phyloP scores from a whole-genome alignment of 1,140 invertebrate species.

The Arion vulgaris region DNA sequence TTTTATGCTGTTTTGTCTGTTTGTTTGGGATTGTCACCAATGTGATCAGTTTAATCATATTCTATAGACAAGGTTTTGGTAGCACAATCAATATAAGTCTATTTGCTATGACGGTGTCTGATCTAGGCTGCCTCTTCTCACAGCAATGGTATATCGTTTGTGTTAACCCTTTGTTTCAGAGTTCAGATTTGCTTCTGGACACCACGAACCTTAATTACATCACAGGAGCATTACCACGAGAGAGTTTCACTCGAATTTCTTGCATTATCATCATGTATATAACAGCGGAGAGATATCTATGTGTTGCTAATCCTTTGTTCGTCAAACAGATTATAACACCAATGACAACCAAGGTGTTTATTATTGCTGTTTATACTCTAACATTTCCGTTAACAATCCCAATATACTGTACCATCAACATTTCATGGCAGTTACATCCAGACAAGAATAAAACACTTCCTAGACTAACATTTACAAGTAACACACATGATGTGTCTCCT shows the following conservation, averaged over 20 bases:
- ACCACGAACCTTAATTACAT: background rate
- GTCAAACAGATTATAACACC: constrained; percentile 4
- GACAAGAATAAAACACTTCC: background rate
- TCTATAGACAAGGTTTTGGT: background rate
- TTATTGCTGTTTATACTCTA: background rate
- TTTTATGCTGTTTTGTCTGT: background rate
- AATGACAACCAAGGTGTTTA: background rate
- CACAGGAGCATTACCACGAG: background rate
- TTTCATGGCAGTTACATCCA: background rate
- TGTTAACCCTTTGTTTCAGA: background rate
- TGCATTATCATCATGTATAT: background rate
- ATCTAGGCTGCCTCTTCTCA: background rate
- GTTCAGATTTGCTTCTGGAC: background rate
- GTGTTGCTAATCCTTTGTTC: background rate
- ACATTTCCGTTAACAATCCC: background rate
- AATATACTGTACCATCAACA: background rate
- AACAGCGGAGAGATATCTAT: constrained; percentile 1
- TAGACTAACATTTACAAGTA: background rate
- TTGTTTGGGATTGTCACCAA: background rate
- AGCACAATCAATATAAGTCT: background rate
- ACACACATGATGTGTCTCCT: too few species aligned
- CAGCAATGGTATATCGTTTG: background rate
- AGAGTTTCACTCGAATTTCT: background rate
- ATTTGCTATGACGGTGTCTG: background rate
- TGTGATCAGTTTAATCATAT: background rate